Percentiles rank a stretch among this genome's conserved stretches.
phyloP scores from a whole-genome alignment of 2,113 vertebrate genomes.

The Galeopterus variegatus region DNA sequence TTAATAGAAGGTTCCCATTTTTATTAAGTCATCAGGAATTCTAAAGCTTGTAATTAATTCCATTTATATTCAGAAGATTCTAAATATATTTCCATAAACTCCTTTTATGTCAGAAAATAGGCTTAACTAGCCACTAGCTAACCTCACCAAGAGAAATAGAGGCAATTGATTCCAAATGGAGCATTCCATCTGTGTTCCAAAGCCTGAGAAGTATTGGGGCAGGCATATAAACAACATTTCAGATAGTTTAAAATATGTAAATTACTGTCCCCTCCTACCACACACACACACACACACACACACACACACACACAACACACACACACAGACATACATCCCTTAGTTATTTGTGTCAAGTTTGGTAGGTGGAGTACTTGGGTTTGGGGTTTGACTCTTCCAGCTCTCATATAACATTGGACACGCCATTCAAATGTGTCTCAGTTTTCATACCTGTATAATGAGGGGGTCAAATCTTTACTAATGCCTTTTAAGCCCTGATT shows the following conservation, averaged over 20 bases:
- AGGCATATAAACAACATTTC: neutral
- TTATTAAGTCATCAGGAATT: conserved; percentile 36
- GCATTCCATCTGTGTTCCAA: conserved; percentile 25
- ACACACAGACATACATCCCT: neutral
- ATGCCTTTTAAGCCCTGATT: neutral
- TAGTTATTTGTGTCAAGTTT: neutral
- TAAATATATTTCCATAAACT: conserved; percentile 3
- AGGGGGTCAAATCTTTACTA: neutral
- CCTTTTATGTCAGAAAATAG: conserved; percentile 22
- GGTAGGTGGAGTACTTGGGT: neutral
- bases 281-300: neutral
- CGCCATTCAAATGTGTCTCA: neutral
- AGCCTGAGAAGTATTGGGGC: neutral
- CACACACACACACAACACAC: neutral
- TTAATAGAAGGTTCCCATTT: neutral
- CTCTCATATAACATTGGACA: neutral
- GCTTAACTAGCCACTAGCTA: neutral
- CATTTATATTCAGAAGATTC: neutral
- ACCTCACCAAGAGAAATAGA: neutral
- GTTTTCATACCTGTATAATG: neutral
- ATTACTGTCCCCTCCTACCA: neutral
- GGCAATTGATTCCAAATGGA: neutral
- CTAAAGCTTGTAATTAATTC: conserved; percentile 51
- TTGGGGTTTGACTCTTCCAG: neutral
- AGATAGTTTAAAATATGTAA: conserved; percentile 39